phyloP scores from a whole-genome alignment of 2,113 vertebrate species.

The Thalassoma bifasciatum region DNA sequence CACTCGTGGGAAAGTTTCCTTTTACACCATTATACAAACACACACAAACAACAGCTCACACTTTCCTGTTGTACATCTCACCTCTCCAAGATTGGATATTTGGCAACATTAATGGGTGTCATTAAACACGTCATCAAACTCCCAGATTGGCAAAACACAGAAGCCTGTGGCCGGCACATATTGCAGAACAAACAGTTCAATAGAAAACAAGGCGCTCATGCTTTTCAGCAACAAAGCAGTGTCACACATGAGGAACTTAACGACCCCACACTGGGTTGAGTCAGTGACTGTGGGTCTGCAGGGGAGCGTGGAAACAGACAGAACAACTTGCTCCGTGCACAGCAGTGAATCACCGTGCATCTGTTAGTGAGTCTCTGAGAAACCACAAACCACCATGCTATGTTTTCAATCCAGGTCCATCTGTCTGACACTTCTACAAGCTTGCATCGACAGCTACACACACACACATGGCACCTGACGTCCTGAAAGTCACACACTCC shows the following conservation, averaged over 20 bases:
- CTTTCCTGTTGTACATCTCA: not conserved
- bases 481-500: not conserved
- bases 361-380: constrained; percentile 6
- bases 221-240: not conserved
- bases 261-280: not conserved
- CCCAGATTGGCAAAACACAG: constrained; percentile 18
- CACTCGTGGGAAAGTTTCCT: too few relatives aligned
- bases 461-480: not conserved
- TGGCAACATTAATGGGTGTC: not conserved
- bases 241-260: not conserved
- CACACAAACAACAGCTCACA: not conserved
- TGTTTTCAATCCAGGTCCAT: constrained; percentile 9
- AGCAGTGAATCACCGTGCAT: constrained; percentile 31
- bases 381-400: constrained; percentile 6
- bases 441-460: not conserved
- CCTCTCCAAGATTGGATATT: not conserved
- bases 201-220: constrained; percentile 9
- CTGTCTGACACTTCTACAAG: constrained; percentile 3
- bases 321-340: not conserved
- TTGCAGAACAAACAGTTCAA: not conserved
- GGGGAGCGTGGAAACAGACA: not conserved
- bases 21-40: not conserved
- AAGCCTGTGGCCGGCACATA: constrained; percentile 6
- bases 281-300: too few relatives aligned
- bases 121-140: constrained; percentile 12